Conservation (phyloP, 1,140 invertebrate genomes). For the Brachionus angularis region DNA sequence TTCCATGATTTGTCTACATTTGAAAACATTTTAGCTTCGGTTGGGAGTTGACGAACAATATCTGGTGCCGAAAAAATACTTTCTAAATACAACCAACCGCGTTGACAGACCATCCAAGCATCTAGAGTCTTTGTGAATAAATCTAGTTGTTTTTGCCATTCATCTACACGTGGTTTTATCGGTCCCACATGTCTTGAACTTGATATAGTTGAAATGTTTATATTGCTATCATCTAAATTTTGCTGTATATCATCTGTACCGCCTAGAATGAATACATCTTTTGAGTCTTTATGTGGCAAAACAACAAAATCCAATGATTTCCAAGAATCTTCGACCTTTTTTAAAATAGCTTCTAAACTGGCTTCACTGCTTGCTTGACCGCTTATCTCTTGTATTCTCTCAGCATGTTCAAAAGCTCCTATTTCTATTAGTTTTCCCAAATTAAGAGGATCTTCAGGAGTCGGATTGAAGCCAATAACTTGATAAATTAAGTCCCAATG, state of each 20-base stretch:
- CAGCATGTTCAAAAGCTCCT: conserved; percentile 67
- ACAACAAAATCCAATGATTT: conserved; percentile 57
- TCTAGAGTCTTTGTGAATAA: conserved; percentile 70
- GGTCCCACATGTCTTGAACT: conserved; percentile 76
- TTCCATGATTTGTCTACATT: conserved; percentile 80
- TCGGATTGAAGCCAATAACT: conserved; percentile 50
- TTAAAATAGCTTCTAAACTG: conserved; percentile 70
- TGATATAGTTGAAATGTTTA: conserved; percentile 75
- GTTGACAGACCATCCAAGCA: conserved; percentile 38
- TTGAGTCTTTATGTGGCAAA: conserved; percentile 60
- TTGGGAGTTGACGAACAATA: conserved; percentile 77
- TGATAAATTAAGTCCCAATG: conserved; percentile 58
- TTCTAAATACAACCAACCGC: conserved; percentile 42
- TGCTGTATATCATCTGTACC: conserved; percentile 76
- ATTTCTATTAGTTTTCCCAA: conserved; percentile 55
- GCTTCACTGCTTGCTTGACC: conserved; percentile 77
- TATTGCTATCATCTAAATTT: conserved; percentile 75
- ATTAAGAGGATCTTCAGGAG: conserved; percentile 54
- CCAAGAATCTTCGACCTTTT: conserved; percentile 60
- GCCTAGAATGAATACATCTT: conserved; percentile 75
- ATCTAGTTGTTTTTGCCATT: conserved; percentile 71
- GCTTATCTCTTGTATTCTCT: conserved; percentile 75
- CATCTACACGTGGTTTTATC: conserved; percentile 72
- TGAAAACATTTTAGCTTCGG: conserved; percentile 75
- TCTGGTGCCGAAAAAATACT: conserved; percentile 63